Percentiles rank a stretch among this genome's conserved stretches.
These are phyloP conservation scores for Smithornis capensis DNA, from an alignment of 2,113 vertebrate genomes.

Conservation along the genomic window DNA sequence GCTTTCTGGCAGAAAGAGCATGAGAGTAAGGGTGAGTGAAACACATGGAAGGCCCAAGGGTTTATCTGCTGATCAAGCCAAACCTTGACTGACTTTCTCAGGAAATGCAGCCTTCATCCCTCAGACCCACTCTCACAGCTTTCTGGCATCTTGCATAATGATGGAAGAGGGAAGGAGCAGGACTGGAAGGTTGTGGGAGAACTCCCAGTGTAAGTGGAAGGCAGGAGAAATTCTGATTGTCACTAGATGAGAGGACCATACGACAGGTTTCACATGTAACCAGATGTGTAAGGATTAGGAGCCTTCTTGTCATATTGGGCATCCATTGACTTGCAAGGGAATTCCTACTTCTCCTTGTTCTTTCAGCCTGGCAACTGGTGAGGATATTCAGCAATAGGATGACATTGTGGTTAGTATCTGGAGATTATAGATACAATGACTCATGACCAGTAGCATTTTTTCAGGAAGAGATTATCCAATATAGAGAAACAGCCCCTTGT, in stretches of 20 bases:
- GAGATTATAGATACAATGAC: rapidly evolving
- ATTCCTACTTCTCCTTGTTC: background rate
- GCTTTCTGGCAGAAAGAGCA: background rate
- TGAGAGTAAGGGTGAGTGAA: background rate
- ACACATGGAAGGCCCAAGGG: background rate
- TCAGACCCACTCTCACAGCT: background rate
- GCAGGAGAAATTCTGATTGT: background rate
- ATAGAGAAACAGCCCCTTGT: background rate
- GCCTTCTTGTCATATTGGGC: background rate
- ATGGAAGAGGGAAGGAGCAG: background rate
- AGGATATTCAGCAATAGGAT: background rate
- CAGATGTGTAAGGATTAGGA: background rate
- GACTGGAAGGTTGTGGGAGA: background rate
- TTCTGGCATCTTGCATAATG: background rate
- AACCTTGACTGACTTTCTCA: background rate
- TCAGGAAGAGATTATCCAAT: background rate
- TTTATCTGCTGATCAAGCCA: background rate
- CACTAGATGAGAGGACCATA: background rate
- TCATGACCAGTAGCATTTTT: background rate
- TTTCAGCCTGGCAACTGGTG: background rate
- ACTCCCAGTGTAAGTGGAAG: background rate
- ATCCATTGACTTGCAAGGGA: background rate
- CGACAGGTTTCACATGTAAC: background rate
- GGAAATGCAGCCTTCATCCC: background rate
- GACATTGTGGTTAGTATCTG: background rate